Conservation (phyloP, 2,888 invertebrate genomes). For the Sepioteuthis lessoniana region DNA sequence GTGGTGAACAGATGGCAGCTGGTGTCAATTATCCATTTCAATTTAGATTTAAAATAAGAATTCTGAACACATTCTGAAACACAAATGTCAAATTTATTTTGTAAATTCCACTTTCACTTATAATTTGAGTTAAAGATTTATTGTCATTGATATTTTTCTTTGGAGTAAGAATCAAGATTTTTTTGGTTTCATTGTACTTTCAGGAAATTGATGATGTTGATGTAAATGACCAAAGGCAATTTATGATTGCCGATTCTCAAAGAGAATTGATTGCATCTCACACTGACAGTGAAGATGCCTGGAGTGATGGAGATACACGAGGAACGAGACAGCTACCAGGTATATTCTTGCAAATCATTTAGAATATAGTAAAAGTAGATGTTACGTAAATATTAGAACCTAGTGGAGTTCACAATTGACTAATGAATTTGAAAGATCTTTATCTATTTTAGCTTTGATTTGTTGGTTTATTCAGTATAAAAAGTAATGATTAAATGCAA, state of each 20-base stretch:
- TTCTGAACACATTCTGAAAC: no score
- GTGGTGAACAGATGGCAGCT: no score
- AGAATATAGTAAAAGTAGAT: background rate
- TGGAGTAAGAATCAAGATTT: no score
- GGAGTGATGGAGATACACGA: slow-evolving; percentile 23
- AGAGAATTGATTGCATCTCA: background rate
- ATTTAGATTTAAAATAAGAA: no score
- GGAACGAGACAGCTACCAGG: background rate
- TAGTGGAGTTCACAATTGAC: background rate
- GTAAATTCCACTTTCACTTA: no score
- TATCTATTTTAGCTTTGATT: no score
- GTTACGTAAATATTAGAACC: background rate
- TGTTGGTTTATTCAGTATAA: no score
- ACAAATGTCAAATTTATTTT: no score
- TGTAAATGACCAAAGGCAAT: slow-evolving; percentile 33
- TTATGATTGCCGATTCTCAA: background rate
- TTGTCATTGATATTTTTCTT: no score
- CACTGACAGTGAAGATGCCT: slow-evolving; percentile 4
- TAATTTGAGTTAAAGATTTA: no score
- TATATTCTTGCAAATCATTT: background rate
- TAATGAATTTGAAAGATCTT: background rate
- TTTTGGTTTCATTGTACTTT: background rate
- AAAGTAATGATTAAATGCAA: no score
- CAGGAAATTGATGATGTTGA: background rate
- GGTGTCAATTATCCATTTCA: no score